A percentile compares a stretch with the other conserved stretches of the same genome.
Conservation (phyloP, 2,888 invertebrate genomes). For the Incurvaria masculella region DNA sequence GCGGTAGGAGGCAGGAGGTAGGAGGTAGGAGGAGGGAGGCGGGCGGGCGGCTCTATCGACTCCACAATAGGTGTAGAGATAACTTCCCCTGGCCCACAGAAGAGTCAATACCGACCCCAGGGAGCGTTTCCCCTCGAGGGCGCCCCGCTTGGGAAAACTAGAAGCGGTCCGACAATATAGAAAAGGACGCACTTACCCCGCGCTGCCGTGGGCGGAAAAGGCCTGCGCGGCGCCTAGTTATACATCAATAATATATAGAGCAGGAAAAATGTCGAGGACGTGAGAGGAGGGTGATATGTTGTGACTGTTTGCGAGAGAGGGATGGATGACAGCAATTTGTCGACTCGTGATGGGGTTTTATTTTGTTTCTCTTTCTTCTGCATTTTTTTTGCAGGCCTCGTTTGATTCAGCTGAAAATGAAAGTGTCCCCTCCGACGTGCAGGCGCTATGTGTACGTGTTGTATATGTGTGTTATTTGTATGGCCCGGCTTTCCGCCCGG, state of each 20-base stretch:
- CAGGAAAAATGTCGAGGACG: conserved; percentile 53
- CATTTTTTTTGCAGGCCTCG: conserved; percentile 28
- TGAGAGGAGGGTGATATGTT: conserved; percentile 51
- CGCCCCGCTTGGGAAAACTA: conserved; percentile 56
- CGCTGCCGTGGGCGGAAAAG: conserved; percentile 28
- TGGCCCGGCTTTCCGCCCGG: too few relatives aligned
- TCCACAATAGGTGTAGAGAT: conserved; percentile 56
- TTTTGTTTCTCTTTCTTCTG: conserved; percentile 43
- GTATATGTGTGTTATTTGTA: too few relatives aligned
- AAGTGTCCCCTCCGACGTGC: neutral
- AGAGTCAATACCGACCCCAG: conserved; percentile 57
- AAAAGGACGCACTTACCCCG: conserved; percentile 41
- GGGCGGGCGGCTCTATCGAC: conserved; percentile 30
- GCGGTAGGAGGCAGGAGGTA: neutral
- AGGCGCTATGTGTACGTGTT: too few relatives aligned
- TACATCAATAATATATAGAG: conserved; percentile 56
- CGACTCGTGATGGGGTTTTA: conserved; percentile 56
- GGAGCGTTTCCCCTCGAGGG: conserved; percentile 55
- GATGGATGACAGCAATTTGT: conserved; percentile 57
- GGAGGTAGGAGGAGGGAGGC: conserved; percentile 19
- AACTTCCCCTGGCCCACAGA: conserved; percentile 51
- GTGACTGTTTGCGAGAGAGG: conserved; percentile 53
- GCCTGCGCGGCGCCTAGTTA: conserved; percentile 42
- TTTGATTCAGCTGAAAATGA: conserved; percentile 12
- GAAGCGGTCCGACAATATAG: conserved; percentile 50